Base-by-base conservation (phyloP, 2,797 vertebrate genomes). In the Astyanax mexicanus region DNA sequence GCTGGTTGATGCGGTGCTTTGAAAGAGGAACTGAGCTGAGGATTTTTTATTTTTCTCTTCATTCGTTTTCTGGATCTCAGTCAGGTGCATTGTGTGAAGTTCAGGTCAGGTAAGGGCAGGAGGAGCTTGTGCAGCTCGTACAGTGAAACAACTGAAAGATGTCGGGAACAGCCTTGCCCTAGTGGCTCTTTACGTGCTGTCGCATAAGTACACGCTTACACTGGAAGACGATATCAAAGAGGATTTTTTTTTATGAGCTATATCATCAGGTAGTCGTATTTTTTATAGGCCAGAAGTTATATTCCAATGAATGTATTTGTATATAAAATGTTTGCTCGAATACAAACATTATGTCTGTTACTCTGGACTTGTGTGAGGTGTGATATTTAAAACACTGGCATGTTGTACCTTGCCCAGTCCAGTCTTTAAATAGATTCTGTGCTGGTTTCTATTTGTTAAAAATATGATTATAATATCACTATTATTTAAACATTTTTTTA, bases 221-320 rank as follows among this genome's bases (percentile, higher is more conserved):
- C 55, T 15, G 45, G 25, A 70, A 29, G 13, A 42, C 25, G 32
- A 3, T 45, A 65, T 74, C 37, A 69, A 82, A 79, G 52, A 45
- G 65, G 72, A 45, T 78, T 78, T 70, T 78, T 78, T 70, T 37
- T 67, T 64, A 70, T 70, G 25, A 75, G 78, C 70, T 32, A 40
- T 65, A 61, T 79, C 38, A 58, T 10, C 15, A 47, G 44, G 65
- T 69, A n/a, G n/a, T n/a, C n/a, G n/a, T n/a, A n/a, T n/a, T n/a
- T n/a, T n/a, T n/a, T n/a, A n/a, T n/a, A n/a, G n/a, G n/a, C n/a
- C n/a, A n/a, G n/a, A n/a, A n/a, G n/a, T n/a, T n/a, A n/a, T n/a
- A n/a, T n/a, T n/a, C n/a, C n/a, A n/a, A n/a, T n/a, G n/a, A n/a
- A n/a, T n/a, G n/a, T n/a, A n/a, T n/a, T n/a, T n/a, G n/a, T n/a